Conservation (phyloP, 2,797 vertebrate genomes). For the Falco peregrinus region DNA sequence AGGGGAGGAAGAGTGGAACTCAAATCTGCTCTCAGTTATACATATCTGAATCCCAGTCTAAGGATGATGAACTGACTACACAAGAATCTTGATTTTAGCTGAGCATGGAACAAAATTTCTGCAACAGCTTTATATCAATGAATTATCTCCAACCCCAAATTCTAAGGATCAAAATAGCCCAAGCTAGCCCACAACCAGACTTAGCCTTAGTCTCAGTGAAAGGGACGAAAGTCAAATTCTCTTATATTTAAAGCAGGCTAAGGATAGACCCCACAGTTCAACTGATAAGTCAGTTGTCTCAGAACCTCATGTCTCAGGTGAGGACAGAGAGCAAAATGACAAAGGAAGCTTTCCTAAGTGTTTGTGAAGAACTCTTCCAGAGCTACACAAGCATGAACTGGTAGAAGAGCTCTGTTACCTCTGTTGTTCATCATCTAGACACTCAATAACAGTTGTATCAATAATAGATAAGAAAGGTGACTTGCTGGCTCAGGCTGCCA, state of each 20-base stretch:
- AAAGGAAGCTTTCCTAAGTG: neutral
- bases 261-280: neutral
- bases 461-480: neutral
- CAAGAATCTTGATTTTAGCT: neutral
- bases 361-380: neutral
- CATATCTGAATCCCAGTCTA: neutral
- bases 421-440: neutral
- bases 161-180: neutral
- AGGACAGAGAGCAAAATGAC: neutral
- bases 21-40: neutral
- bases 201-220: neutral
- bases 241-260: neutral
- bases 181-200: neutral
- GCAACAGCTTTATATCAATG: neutral
- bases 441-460: neutral
- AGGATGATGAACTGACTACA: neutral
- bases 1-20: accelerated
- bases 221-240: neutral
- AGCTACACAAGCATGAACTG: neutral
- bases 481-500: neutral
- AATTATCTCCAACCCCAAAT: neutral
- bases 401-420: neutral
- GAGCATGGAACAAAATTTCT: neutral
- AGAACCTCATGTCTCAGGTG: neutral
- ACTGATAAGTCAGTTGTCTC: neutral